phyloP scores from a whole-genome alignment of 2,888 invertebrate genomes.

The Imbricaverruca yamaguchii region DNA sequence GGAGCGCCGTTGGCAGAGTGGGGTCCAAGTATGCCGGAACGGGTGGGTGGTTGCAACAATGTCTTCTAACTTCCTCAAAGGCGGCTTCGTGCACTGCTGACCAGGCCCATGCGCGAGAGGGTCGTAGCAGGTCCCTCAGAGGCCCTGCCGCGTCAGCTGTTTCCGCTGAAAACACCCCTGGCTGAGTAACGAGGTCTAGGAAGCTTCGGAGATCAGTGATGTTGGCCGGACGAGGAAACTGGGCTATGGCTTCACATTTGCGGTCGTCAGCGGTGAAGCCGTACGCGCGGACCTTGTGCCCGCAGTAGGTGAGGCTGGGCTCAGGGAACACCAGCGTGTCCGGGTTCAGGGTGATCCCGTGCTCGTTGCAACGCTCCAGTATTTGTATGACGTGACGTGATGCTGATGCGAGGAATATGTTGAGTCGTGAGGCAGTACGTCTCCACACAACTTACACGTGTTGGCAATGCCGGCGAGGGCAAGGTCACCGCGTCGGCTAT shows the following conservation, averaged over 20 bases:
- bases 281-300: background rate
- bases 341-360: background rate
- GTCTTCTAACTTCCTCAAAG: background rate
- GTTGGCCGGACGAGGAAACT: background rate
- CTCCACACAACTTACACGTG: background rate
- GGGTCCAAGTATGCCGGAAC: background rate
- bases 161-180: background rate
- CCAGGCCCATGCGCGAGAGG: background rate
- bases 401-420: background rate
- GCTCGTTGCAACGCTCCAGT: background rate
- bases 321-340: background rate
- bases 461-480: background rate
- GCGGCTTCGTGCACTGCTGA: background rate
- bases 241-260: background rate
- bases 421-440: background rate
- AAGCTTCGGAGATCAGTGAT: background rate
- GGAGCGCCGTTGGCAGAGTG: background rate
- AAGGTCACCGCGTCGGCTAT: background rate
- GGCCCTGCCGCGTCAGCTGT: background rate
- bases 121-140: background rate
- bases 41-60: background rate
- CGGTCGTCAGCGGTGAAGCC: background rate
- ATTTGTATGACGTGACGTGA: background rate
- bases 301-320: background rate
- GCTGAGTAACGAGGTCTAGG: background rate